phyloP scores from a whole-genome alignment of 2,888 invertebrate genomes.

The Epinotia nisella region DNA sequence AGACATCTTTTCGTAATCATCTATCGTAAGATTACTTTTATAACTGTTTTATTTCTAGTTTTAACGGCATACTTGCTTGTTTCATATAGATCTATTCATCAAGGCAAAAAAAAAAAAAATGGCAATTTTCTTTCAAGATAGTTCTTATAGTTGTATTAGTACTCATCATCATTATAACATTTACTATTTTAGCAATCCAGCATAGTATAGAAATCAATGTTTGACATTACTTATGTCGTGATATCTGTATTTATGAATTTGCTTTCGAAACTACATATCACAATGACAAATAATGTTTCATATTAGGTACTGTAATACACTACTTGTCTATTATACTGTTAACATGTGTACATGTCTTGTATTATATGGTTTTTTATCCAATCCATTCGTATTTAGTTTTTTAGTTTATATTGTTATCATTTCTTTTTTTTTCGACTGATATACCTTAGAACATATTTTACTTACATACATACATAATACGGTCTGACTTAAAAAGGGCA shows the following conservation, averaged over 20 bases:
- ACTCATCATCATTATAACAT: neutral
- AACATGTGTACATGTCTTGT: conserved; percentile 55
- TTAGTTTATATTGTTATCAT: conserved; percentile 32
- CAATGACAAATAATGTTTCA: conserved; percentile 75
- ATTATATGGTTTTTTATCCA: conserved; percentile 25
- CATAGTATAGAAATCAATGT: conserved; percentile 31
- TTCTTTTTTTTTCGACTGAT: conserved; percentile 32
- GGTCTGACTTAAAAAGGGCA: conserved; percentile 40
- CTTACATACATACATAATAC: conserved; percentile 42
- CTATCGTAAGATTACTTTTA: no score
- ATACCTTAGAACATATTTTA: conserved; percentile 21
- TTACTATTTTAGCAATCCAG: conserved; percentile 27
- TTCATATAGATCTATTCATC: neutral
- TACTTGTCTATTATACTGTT: conserved; percentile 41
- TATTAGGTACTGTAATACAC: conserved; percentile 35
- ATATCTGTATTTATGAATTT: conserved; percentile 49
- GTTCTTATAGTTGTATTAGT: no score
- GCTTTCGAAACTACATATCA: conserved; percentile 76
- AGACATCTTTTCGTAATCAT: no score
- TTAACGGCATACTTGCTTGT: neutral
- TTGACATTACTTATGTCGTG: conserved; percentile 1
- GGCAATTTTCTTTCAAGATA: neutral
- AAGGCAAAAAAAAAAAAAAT: neutral
- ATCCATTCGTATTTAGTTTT: conserved; percentile 34
- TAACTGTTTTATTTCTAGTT: neutral